Evolutionary conservation across 2,888 invertebrate species (phyloP).

Genomic region (Graphium colonna): DNA sequence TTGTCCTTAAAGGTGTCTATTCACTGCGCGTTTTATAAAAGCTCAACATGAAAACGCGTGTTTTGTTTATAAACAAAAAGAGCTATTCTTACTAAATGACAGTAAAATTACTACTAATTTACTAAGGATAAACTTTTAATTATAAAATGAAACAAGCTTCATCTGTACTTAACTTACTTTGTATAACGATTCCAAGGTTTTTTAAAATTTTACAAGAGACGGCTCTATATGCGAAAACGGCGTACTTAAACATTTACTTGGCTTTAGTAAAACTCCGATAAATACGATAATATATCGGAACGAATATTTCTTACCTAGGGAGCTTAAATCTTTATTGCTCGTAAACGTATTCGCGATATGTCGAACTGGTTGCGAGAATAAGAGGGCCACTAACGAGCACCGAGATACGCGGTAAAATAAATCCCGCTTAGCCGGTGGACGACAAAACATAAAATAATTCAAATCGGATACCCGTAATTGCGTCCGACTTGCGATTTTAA

Average conservation of each 20-base stretch:
- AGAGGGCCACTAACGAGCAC: slow-evolving; percentile 17
- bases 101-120: no score
- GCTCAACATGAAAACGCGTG: no score
- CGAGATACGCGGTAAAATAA: slow-evolving; percentile 19
- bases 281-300: neutral
- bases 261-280: slow-evolving; percentile 2
- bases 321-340: slow-evolving; percentile 15
- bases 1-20: slow-evolving; percentile 24
- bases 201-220: no score
- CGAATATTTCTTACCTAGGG: neutral
- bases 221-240: no score
- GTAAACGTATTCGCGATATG: slow-evolving; percentile 15
- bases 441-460: slow-evolving; percentile 24
- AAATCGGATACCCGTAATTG: slow-evolving; percentile 21
- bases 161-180: no score
- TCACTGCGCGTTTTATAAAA: slow-evolving; percentile 9
- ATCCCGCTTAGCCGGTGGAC: slow-evolving; percentile 19
- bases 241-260: no score
- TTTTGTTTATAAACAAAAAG: no score
- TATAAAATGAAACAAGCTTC: no score
- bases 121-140: no score
- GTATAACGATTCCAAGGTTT: no score
- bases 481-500: slow-evolving; percentile 25
- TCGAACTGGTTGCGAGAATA: slow-evolving; percentile 20
- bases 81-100: no score